These are phyloP conservation scores for Platynereis dumerilii DNA, from an alignment of 2,888 invertebrate genomes.

Conservation along the genomic window DNA sequence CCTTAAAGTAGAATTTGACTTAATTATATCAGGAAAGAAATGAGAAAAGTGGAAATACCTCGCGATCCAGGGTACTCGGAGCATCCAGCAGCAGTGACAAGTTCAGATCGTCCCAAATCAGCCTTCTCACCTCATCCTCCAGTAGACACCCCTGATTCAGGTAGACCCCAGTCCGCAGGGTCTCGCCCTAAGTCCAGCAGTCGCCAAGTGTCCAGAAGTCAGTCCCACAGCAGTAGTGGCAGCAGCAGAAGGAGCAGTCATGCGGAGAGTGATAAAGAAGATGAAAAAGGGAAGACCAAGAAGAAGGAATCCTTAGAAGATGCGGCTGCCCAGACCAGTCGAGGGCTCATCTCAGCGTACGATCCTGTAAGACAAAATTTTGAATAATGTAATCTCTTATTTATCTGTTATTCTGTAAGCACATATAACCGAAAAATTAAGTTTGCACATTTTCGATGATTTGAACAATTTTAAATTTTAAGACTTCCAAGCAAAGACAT, in stretches of 20 bases:
- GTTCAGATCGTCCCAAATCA: neutral
- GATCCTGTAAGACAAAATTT: constrained; percentile 45
- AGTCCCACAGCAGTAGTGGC: too few relatives aligned
- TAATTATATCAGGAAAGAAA: constrained; percentile 3
- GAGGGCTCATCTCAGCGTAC: constrained; percentile 46
- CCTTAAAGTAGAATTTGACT: too few relatives aligned
- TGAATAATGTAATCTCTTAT: too few relatives aligned
- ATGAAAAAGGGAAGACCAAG: too few relatives aligned
- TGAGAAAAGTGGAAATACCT: neutral
- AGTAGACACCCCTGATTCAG: neutral
- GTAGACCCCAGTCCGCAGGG: neutral
- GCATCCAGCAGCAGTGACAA: too few relatives aligned
- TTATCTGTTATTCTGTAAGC: too few relatives aligned
- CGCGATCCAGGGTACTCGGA: neutral
- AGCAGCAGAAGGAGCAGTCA: too few relatives aligned
- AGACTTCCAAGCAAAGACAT: too few relatives aligned
- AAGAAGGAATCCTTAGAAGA: neutral
- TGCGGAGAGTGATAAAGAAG: too few relatives aligned
- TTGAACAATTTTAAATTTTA: too few relatives aligned
- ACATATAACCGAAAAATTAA: too few relatives aligned
- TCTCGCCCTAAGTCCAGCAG: neutral
- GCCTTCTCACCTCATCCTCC: neutral
- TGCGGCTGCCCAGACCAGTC: constrained; percentile 45
- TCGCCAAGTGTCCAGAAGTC: neutral
- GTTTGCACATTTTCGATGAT: too few relatives aligned